Percentiles rank a stretch among this genome's conserved stretches.
Evolutionary conservation across 1,140 invertebrate genomes (phyloP).

Genomic region (Chionoecetes opilio): DNA sequence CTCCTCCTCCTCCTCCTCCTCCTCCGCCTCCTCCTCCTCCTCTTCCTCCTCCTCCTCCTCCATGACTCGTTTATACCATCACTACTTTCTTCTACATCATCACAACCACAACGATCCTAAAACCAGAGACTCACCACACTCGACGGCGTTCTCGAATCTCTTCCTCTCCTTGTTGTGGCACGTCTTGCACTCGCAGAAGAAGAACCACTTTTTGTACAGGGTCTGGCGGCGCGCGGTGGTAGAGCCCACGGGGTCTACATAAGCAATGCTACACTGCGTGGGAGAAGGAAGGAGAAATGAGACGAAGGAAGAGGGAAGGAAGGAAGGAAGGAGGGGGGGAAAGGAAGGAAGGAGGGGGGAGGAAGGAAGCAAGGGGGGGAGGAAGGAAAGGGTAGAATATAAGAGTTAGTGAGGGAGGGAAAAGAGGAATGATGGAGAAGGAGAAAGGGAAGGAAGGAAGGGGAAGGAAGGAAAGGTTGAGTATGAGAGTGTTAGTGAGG

Average conservation of each 20-base stretch:
- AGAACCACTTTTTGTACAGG: constrained; percentile 68
- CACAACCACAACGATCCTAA: not conserved
- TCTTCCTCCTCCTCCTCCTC: not conserved
- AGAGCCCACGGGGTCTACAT: constrained; percentile 63
- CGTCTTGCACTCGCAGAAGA: constrained; percentile 65
- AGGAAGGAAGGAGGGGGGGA: not conserved
- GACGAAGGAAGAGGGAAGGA: not conserved
- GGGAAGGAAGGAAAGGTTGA: too few species aligned
- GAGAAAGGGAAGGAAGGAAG: not conserved
- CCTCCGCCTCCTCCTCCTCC: too few species aligned
- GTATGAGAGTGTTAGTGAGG: too few species aligned
- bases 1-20: too few species aligned
- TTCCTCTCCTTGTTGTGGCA: constrained; percentile 48
- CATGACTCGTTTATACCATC: not conserved
- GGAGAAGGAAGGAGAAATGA: not conserved
- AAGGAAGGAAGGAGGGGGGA: not conserved
- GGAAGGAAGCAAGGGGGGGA: not conserved
- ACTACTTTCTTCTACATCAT: not conserved
- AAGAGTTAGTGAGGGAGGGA: too few species aligned
- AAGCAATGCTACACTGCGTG: constrained; percentile 56
- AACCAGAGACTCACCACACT: constrained; percentile 58
- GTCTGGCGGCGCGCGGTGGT: constrained; percentile 25
- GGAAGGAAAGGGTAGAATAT: too few species aligned
- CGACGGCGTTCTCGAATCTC: constrained; percentile 49
- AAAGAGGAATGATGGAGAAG: too few species aligned